Percentiles rank a stretch among this genome's conserved stretches.
phyloP scores from a whole-genome alignment of 2,113 vertebrate genomes.

The Elgaria multicarinata region DNA sequence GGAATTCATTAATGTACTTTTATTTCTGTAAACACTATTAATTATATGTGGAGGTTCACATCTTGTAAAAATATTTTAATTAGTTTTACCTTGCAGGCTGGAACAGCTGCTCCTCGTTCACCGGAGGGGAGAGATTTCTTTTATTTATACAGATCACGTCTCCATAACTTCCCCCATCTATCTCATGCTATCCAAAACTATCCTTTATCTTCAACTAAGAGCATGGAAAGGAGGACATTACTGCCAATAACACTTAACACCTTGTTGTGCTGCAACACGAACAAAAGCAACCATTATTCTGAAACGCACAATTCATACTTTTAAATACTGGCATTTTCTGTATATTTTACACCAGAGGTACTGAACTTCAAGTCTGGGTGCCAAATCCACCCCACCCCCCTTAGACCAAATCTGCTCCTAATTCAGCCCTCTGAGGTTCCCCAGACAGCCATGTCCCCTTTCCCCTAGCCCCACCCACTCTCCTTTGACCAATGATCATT shows the following conservation, averaged over 20 bases:
- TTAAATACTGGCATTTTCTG: neutral
- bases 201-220: conserved; percentile 7
- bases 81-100: conserved; percentile 51
- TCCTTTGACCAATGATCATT: too few species aligned
- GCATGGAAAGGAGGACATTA: neutral
- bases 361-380: too few species aligned
- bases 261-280: conserved; percentile 9
- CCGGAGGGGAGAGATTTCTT: conserved; percentile 27
- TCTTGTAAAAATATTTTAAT: conserved; percentile 53
- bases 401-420: too few species aligned
- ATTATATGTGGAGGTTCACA: conserved; percentile 4
- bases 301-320: neutral
- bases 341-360: neutral
- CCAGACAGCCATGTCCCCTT: too few species aligned
- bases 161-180: neutral
- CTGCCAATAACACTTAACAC: neutral
- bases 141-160: conserved; percentile 33
- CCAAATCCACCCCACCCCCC: too few species aligned
- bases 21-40: conserved; percentile 13
- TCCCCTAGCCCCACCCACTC: too few species aligned
- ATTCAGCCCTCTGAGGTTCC: too few species aligned
- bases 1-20: conserved; percentile 18
- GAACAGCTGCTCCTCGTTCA: conserved; percentile 50
- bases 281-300: neutral
- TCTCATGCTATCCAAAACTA: neutral